Base-by-base conservation (phyloP, 2,797 vertebrate genomes). In the Nannoperca obscura region DNA sequence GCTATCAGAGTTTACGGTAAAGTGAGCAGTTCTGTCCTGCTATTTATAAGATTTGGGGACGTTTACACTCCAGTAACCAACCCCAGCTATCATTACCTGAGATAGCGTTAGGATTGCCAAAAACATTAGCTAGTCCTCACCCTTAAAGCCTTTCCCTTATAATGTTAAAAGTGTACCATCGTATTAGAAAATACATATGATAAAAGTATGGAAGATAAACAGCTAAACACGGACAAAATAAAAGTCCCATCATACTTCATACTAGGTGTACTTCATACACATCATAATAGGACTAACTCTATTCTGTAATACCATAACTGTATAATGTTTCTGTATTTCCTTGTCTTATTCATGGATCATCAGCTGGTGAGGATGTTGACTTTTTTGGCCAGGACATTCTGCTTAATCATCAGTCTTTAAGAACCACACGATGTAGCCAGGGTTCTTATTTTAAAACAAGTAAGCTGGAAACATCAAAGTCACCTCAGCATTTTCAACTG, bases 71-170 rank as follows among this genome's bases (percentile, higher is more conserved):
- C 12, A 49, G 27, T 7, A 36, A 36, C 7, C n/a, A 22, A 46
- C 17, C 14, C 15, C 19, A 40, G 13, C 32, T 17, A 17, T n/a
- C 24, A 55, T 57, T 36, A 47, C 2, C 20, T 5, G 10, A 4
- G 8, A 15, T 34, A 15, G 0, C 2, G 2, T 10, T 27, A 20
- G 1, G 0, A 44, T 62, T 44, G 27, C 27, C 53, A 42, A 58
- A 66, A 34, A 59, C 24, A 24, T n/a, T 24, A 17, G 17, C 46
- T 59, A 20, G 17, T 57, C n/a, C 4, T 49, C 27, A 24, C 22
- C 36, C 71, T 49, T 11, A 55, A 65, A 57, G 65, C 34, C 19
- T 62, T 62, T 54, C 20, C 32, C 9, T 36, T 49, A 20, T 36
- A 19, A 63, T 47, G 30, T 55, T 46, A 42, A 61, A 42, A 53